phyloP scores from a whole-genome alignment of 2,113 vertebrate genomes.

The Chroicocephalus ridibundus region DNA sequence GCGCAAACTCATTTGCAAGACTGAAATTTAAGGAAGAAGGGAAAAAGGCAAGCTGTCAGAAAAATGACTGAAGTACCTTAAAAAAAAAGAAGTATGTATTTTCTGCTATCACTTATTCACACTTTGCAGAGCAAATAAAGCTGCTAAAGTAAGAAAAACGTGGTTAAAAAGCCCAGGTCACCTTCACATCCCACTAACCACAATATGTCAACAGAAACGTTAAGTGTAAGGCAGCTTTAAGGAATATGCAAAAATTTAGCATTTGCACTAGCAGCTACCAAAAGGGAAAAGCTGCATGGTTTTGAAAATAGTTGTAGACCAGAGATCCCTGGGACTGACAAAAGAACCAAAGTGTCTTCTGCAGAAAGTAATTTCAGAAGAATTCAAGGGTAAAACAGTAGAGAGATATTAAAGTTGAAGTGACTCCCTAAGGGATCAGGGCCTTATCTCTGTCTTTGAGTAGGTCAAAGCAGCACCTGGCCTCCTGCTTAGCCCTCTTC shows the following conservation, averaged over 20 bases:
- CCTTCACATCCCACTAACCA: background rate
- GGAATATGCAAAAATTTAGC: background rate
- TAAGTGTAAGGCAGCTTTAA: background rate
- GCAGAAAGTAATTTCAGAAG: background rate
- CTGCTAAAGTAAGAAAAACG: background rate
- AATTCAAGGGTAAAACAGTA: background rate
- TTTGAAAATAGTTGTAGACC: background rate
- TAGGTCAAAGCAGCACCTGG: background rate
- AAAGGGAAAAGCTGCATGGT: background rate
- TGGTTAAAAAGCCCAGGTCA: background rate
- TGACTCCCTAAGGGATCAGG: background rate
- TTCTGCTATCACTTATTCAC: background rate
- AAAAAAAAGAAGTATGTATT: background rate
- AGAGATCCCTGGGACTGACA: background rate
- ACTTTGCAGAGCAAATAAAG: background rate
- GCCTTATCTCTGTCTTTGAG: background rate
- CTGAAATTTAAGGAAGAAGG: background rate
- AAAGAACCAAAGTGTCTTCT: background rate
- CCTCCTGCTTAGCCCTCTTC: background rate
- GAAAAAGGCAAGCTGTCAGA: background rate
- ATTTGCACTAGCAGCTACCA: background rate
- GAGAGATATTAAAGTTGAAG: background rate
- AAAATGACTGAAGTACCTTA: background rate
- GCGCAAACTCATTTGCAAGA: background rate
- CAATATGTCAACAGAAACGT: background rate